phyloP scores from a whole-genome alignment of 2,797 vertebrate species.

The Falco naumanni region DNA sequence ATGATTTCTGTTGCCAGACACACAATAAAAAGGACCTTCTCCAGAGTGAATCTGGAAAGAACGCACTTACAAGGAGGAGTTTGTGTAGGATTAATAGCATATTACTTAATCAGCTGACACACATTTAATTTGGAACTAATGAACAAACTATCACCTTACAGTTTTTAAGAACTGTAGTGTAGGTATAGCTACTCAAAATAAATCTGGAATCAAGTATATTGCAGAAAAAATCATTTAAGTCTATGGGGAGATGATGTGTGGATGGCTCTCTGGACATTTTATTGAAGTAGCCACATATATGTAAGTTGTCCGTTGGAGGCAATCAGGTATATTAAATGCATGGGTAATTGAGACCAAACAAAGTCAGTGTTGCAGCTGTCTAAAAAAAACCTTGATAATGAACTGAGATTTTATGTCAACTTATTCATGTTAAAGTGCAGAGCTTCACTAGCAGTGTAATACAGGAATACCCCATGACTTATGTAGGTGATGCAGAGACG shows the following conservation, averaged over 20 bases:
- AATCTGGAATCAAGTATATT: background rate
- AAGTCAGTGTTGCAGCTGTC: background rate
- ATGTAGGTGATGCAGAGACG: background rate
- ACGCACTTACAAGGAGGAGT: background rate
- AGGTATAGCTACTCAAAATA: background rate
- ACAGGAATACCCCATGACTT: background rate
- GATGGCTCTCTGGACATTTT: background rate
- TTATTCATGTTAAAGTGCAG: background rate
- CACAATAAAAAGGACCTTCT: background rate
- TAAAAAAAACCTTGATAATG: background rate
- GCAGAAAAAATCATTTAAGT: background rate
- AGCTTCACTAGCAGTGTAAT: background rate
- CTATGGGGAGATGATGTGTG: background rate
- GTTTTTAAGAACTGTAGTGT: background rate
- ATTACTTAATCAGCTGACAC: background rate
- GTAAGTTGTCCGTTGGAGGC: background rate
- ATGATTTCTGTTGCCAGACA: background rate
- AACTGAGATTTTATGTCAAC: background rate
- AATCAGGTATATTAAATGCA: background rate
- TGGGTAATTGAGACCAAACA: background rate
- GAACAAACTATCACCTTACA: background rate
- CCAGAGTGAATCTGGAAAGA: background rate
- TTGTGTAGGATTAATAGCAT: background rate
- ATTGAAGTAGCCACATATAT: background rate
- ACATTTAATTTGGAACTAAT: background rate